A percentile compares a stretch with the other conserved stretches of the same genome.
These are phyloP conservation scores for Danio albolineatus DNA, from an alignment of 2,797 vertebrate genomes.

Conservation along the genomic window DNA sequence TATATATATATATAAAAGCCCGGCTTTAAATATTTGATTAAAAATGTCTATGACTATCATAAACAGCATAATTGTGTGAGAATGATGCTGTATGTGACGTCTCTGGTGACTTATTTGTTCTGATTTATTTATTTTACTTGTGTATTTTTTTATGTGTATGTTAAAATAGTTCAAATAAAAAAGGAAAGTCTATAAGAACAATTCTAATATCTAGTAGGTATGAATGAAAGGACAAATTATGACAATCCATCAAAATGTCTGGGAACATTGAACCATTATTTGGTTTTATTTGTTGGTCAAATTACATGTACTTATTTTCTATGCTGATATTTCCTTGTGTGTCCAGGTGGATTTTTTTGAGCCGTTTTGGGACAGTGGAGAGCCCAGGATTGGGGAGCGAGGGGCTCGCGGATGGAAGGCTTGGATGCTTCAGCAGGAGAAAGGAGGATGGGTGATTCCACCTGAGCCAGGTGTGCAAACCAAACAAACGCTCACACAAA, in stretches of 20 bases:
- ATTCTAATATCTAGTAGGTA: too few relatives aligned
- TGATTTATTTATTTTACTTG: too few relatives aligned
- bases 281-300: slow-evolving; percentile 15
- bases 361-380: slow-evolving; percentile 97
- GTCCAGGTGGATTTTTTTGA: slow-evolving; percentile 95
- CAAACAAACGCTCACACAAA: background rate
- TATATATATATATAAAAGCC: too few relatives aligned
- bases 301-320: background rate
- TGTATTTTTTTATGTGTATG: too few relatives aligned
- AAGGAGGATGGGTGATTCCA: slow-evolving; percentile 91
- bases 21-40: background rate
- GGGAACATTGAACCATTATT: background rate
- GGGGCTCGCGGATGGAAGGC: slow-evolving; percentile 92
- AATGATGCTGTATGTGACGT: too few relatives aligned
- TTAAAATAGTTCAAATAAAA: too few relatives aligned
- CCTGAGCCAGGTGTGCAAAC: slow-evolving; percentile 77
- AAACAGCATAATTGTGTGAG: too few relatives aligned
- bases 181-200: too few relatives aligned
- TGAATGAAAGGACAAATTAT: background rate
- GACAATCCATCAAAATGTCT: slow-evolving; percentile 2
- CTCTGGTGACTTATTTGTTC: too few relatives aligned
- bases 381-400: slow-evolving; percentile 90
- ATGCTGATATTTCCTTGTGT: slow-evolving; percentile 25
- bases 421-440: slow-evolving; percentile 97
- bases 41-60: too few relatives aligned